Base-by-base conservation (phyloP, 2,888 invertebrate species). In the Caenorhabditis sp. region DNA sequence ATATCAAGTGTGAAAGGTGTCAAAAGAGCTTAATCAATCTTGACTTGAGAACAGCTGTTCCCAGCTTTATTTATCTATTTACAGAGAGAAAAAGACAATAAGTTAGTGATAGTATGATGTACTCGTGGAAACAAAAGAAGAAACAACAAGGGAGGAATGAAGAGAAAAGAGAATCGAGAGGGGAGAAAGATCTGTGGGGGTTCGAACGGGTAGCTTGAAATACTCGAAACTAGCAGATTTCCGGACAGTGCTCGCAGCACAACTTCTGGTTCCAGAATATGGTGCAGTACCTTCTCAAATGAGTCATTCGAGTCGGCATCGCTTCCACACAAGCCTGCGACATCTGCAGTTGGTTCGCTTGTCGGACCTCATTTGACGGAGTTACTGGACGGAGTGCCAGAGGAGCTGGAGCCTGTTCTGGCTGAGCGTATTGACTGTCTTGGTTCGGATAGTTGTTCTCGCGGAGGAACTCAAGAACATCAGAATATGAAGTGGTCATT, bases 211-310 rank as follows among this genome's bases (percentile, higher is more conserved):
- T 28, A n/a, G n/a, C n/a, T n/a, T n/a, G 22, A n/a, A 50, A 47
- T 13, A 35, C 32, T 24, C 9, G 9, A 9, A 32, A 26, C 84
- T 80, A 90, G 82, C 90, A 90, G 51, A 90, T 80, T 26, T 88
- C 89, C 15, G 83, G 83, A 76, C 90, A 90, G 67, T 90, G 89
- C 15, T 88, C 80, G 69, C 90, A 90, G 71, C 90, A 90, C 26
- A 90, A 85, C 64, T 91, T 90, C 50, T 89, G 89, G 74, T 90
- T 90, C 90, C 90, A 90, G 87, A 90, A 90, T 58, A 90, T 89
- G 9, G 90, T 91, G 77, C 90, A 90, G 58, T 90, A 85, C 80
- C 90, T 80, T 26, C 88, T 84, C 50, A 90, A 74, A 85, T 90
- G 90, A 9, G 89, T 89, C 65, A 88, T 83, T 47, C 88, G 76